Conservation (phyloP, 1,140 invertebrate species). For the Brachionus calyciflorus region DNA sequence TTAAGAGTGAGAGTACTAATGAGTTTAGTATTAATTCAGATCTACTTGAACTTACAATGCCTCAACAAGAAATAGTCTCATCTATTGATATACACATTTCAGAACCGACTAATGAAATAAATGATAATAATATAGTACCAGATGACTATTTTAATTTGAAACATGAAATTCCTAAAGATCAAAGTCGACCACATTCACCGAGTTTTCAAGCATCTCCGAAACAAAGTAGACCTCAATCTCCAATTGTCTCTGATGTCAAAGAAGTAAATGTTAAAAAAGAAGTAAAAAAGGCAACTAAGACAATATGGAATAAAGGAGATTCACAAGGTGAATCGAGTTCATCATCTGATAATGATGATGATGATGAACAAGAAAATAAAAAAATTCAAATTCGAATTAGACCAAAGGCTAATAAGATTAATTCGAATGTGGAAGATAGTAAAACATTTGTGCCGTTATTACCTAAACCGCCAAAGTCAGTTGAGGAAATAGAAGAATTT, state of each 20-base stretch:
- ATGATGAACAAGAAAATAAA: conserved; percentile 4
- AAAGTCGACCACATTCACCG: conserved; percentile 1
- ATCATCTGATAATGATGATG: no score
- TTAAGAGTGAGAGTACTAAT: neutral
- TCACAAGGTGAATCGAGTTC: conserved; percentile 12
- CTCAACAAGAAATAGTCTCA: neutral
- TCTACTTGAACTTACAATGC: neutral
- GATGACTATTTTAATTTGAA: conserved; percentile 37
- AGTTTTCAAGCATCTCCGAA: neutral
- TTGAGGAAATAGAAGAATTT: conserved; percentile 36
- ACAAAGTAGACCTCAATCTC: neutral
- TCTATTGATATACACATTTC: conserved; percentile 29
- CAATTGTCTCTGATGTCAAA: neutral
- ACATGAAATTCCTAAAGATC: conserved; percentile 31
- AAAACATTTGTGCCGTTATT: neutral
- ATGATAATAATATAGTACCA: conserved; percentile 46
- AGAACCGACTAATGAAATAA: conserved; percentile 31
- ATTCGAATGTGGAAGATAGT: neutral
- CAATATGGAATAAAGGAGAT: neutral
- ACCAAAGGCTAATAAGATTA: conserved; percentile 9
- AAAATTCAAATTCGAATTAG: conserved; percentile 34
- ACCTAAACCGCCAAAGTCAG: conserved; percentile 39
- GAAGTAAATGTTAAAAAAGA: neutral
- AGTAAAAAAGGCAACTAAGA: neutral
- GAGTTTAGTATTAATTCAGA: neutral